Conservation (phyloP, 2,797 vertebrate species). For the Karalla daura region DNA sequence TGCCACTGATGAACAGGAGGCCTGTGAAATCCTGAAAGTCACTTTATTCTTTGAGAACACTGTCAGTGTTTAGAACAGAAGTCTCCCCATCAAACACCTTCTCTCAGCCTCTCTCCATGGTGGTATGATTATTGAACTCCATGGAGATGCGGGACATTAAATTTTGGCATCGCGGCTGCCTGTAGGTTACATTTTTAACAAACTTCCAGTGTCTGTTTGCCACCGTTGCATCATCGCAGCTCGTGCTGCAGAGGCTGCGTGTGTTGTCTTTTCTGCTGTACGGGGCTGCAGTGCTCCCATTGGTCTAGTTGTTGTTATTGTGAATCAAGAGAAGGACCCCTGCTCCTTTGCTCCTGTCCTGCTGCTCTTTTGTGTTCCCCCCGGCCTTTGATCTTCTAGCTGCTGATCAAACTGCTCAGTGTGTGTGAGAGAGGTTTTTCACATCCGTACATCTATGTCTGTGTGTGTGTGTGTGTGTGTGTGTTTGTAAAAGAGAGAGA, state of each 20-base stretch:
- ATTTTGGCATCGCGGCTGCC: neutral
- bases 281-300: conserved; percentile 19
- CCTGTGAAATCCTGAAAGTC: conserved; percentile 13
- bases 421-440: conserved; percentile 11
- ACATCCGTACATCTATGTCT: conserved; percentile 1
- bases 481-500: neutral
- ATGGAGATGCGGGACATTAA: conserved; percentile 3
- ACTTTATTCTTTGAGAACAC: neutral
- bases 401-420: conserved; percentile 51
- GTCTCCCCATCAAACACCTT: neutral
- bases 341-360: conserved; percentile 58
- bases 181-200: conserved; percentile 32
- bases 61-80: neutral
- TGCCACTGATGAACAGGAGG: conserved; percentile 22
- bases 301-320: conserved; percentile 52
- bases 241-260: conserved; percentile 36
- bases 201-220: conserved; percentile 17
- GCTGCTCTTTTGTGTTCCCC: conserved; percentile 65
- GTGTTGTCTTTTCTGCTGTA: conserved; percentile 27
- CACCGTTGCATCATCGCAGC: conserved; percentile 40
- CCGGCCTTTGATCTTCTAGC: conserved; percentile 65
- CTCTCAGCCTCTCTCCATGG: neutral
- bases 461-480: conserved; percentile 4
- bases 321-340: conserved; percentile 52
- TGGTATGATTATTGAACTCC: neutral